Conservation (phyloP, 2,797 vertebrate genomes). For the Micromesistius poutassou region DNA sequence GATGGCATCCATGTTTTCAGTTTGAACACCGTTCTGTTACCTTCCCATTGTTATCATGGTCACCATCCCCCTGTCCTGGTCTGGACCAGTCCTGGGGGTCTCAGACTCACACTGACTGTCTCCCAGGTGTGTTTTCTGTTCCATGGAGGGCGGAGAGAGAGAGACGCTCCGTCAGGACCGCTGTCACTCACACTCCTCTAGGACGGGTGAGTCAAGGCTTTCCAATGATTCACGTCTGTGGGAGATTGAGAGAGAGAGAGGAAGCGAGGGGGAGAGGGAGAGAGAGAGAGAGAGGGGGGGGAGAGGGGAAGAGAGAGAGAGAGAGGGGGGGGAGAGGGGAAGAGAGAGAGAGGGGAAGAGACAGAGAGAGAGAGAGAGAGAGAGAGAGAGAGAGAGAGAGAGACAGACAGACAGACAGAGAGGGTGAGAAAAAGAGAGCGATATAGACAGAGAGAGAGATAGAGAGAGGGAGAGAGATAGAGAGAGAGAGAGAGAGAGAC, state of each 20-base stretch:
- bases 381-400: too few species aligned
- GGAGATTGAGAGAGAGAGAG: background rate
- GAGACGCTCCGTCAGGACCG: slow-evolving; percentile 73
- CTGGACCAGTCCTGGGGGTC: background rate
- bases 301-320: too few species aligned
- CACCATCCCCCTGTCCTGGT: background rate
- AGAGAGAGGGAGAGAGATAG: background rate
- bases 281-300: background rate
- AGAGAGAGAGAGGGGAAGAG: too few species aligned
- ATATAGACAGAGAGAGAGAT: background rate
- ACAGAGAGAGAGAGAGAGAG: too few species aligned
- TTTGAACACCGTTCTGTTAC: background rate
- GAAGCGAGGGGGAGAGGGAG: background rate
- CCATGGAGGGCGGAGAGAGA: slow-evolving; percentile 27
- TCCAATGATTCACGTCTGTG: slow-evolving; percentile 71
- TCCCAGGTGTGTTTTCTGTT: slow-evolving; percentile 22
- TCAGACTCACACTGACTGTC: slow-evolving; percentile 19
- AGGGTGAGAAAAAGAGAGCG: background rate
- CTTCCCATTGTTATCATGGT: background rate
- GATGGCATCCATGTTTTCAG: background rate
- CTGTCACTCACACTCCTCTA: slow-evolving; percentile 59
- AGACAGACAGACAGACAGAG: too few species aligned
- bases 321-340: too few species aligned
- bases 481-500: too few species aligned
- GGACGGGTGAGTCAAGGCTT: slow-evolving; percentile 69